Evolutionary conservation across 2,888 invertebrate genomes (phyloP).

Genomic region (Ornithoptera alexandrae): DNA sequence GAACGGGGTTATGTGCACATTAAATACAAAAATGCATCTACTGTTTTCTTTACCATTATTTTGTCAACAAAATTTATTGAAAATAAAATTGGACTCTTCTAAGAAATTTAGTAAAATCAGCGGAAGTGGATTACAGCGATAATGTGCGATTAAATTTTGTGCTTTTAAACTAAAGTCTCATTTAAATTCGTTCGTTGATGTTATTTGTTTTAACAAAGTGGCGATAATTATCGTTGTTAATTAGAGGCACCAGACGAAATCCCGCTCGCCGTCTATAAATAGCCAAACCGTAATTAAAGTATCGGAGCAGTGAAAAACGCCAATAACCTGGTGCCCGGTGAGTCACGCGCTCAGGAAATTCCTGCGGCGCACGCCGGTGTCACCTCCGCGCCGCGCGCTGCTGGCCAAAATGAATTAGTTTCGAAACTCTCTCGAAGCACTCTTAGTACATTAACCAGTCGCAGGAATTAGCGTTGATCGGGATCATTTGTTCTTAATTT

Average conservation of each 20-base stretch:
- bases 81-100: no score
- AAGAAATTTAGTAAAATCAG: no score
- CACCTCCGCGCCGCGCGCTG: background rate
- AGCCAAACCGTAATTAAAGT: constrained; percentile 18
- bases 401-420: constrained; percentile 1
- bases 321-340: constrained; percentile 9
- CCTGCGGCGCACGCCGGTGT: background rate
- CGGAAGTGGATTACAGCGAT: no score
- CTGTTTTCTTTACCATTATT: no score
- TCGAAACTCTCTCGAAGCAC: background rate
- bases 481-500: constrained; percentile 20
- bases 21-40: no score
- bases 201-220: background rate
- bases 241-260: constrained; percentile 16
- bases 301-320: constrained; percentile 13
- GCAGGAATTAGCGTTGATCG: constrained; percentile 7
- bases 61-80: no score
- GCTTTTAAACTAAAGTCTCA: no score
- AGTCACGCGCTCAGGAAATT: constrained; percentile 14
- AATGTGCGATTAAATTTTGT: no score
- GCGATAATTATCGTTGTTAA: background rate
- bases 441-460: background rate
- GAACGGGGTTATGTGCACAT: no score
- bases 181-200: no score
- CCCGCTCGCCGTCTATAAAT: background rate